Conservation (phyloP, 2,888 invertebrate species). For the Ommatoiulus sabulosus region DNA sequence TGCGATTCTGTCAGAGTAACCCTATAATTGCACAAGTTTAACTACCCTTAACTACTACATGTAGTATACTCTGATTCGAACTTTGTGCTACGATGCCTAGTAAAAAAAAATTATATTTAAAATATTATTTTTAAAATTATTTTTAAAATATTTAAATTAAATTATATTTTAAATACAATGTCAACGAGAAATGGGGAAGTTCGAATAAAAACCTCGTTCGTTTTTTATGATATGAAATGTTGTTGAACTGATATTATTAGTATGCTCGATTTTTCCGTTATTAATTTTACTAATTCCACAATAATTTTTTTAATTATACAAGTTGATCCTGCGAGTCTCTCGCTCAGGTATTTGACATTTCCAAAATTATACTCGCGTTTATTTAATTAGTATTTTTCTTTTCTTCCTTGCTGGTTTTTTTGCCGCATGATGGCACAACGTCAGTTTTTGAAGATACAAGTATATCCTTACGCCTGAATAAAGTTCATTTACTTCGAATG, state of each 20-base stretch:
- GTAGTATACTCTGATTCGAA: background rate
- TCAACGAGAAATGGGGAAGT: background rate
- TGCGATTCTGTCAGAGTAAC: too few relatives aligned
- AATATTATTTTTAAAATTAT: too few relatives aligned
- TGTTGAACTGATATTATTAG: constrained; percentile 35
- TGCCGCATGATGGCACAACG: constrained; percentile 25
- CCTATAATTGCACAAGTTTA: too few relatives aligned
- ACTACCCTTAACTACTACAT: too few relatives aligned
- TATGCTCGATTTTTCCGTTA: background rate
- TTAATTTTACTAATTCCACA: background rate
- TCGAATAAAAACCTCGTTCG: background rate
- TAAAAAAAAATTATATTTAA: too few relatives aligned
- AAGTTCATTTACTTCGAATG: constrained; percentile 51
- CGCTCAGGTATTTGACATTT: background rate
- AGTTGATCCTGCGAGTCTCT: background rate
- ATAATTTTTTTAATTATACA: constrained; percentile 20
- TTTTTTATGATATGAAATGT: background rate
- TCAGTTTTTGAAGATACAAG: background rate
- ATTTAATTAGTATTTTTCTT: background rate
- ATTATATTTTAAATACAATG: too few relatives aligned
- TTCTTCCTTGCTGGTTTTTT: background rate
- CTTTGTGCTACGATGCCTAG: background rate
- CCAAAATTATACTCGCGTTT: constrained; percentile 13
- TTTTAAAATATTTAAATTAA: too few relatives aligned
- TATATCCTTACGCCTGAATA: constrained; percentile 45